phyloP scores from a whole-genome alignment of 2,797 vertebrate species.

The Octomys mimax region DNA sequence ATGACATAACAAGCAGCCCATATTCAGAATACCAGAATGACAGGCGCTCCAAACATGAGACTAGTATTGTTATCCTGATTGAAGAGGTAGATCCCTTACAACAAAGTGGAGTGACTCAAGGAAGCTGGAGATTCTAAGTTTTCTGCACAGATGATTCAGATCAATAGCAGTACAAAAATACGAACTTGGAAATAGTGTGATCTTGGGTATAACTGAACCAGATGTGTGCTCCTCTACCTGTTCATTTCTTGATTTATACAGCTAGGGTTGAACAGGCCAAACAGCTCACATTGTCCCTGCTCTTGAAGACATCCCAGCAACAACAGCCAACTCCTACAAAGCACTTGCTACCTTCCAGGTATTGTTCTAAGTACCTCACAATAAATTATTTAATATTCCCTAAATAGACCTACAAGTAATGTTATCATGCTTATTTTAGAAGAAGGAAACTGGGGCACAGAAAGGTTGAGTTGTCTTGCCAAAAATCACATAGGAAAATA shows the following conservation, averaged over 20 bases:
- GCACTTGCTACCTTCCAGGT: not conserved
- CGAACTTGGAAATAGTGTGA: not conserved
- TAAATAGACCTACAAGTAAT: not conserved
- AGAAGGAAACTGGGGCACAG: not conserved
- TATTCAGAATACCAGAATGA: too few species aligned
- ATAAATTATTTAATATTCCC: not conserved
- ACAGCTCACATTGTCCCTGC: rapidly evolving
- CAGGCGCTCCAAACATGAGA: too few species aligned
- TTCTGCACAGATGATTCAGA: not conserved
- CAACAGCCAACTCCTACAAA: not conserved
- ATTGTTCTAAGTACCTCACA: not conserved
- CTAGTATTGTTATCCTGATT: not conserved
- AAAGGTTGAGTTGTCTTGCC: not conserved
- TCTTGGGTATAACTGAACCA: not conserved
- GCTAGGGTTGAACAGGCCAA: rapidly evolving
- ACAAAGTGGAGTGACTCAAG: not conserved
- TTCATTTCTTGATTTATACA: too few species aligned
- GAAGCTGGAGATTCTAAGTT: not conserved
- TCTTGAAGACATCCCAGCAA: not conserved
- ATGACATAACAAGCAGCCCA: too few species aligned
- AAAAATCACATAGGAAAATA: not conserved
- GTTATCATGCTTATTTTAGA: not conserved
- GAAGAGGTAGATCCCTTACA: not conserved
- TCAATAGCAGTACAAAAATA: not conserved
- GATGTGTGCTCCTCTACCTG: not conserved